Conservation (phyloP, 2,888 invertebrate species). For the Eupithecia inturbata region DNA sequence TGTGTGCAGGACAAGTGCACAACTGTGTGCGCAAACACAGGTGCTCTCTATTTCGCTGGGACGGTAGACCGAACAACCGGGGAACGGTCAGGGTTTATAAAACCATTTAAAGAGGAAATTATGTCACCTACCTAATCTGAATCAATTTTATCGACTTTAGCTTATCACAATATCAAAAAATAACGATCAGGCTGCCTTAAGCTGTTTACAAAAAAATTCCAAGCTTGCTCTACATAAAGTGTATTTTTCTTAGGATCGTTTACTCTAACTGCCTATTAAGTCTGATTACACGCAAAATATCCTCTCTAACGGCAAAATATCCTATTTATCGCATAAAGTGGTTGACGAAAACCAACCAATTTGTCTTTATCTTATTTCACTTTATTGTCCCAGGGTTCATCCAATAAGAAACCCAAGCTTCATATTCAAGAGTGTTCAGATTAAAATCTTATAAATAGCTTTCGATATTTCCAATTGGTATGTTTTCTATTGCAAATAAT, state of each 20-base stretch:
- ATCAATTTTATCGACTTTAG: too few relatives aligned
- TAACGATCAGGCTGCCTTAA: too few relatives aligned
- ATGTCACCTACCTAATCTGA: too few relatives aligned
- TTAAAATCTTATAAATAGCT: slow-evolving; percentile 30
- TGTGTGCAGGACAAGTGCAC: too few relatives aligned
- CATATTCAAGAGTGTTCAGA: slow-evolving; percentile 15
- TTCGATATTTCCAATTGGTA: slow-evolving; percentile 23
- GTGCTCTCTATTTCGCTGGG: too few relatives aligned
- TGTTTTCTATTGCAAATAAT: background rate
- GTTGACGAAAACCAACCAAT: slow-evolving; percentile 5
- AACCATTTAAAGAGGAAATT: too few relatives aligned
- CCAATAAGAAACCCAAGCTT: slow-evolving; percentile 21
- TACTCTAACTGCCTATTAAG: background rate
- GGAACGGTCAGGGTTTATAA: too few relatives aligned
- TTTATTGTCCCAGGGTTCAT: slow-evolving; percentile 18
- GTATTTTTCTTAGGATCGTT: background rate
- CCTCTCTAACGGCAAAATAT: background rate
- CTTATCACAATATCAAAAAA: too few relatives aligned
- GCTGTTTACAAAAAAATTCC: too few relatives aligned
- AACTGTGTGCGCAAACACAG: too few relatives aligned
- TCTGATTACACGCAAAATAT: slow-evolving; percentile 1
- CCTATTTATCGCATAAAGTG: slow-evolving; percentile 2
- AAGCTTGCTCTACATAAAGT: too few relatives aligned
- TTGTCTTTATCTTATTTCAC: slow-evolving; percentile 24
- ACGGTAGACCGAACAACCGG: too few relatives aligned